phyloP scores from a whole-genome alignment of 2,888 invertebrate species.

The Allolobophora icterica region DNA sequence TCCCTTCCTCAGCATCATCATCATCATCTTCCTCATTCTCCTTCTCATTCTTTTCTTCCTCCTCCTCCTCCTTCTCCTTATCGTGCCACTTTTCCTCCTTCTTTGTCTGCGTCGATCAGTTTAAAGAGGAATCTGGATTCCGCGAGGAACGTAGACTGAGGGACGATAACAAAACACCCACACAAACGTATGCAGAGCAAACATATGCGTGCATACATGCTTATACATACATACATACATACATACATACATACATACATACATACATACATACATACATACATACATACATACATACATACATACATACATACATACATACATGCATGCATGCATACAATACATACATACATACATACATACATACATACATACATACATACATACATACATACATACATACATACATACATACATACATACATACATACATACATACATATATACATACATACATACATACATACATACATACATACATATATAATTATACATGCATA shows the following conservation, averaged over 20 bases:
- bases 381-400: too few species aligned
- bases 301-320: not conserved
- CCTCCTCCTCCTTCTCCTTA: too few species aligned
- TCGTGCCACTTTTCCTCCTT: not conserved
- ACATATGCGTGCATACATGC: not conserved
- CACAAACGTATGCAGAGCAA: not conserved
- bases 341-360: not conserved
- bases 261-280: not conserved
- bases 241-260: not conserved
- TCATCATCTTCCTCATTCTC: too few species aligned
- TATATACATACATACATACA: not conserved
- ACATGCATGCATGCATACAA: not conserved
- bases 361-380: too few species aligned
- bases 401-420: too few species aligned
- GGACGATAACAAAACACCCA: not conserved
- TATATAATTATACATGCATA: too few species aligned
- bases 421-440: not conserved
- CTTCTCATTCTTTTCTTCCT: too few species aligned
- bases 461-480: too few species aligned
- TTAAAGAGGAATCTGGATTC: too few species aligned
- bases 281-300: slow-evolving; percentile 12
- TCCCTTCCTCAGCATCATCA: too few species aligned
- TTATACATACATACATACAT: not conserved
- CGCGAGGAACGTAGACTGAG: too few species aligned
- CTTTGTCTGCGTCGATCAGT: not conserved